These are phyloP conservation scores for Macrosteles quadrilineatus DNA, from an alignment of 1,140 invertebrate species.

Conservation along the genomic window DNA sequence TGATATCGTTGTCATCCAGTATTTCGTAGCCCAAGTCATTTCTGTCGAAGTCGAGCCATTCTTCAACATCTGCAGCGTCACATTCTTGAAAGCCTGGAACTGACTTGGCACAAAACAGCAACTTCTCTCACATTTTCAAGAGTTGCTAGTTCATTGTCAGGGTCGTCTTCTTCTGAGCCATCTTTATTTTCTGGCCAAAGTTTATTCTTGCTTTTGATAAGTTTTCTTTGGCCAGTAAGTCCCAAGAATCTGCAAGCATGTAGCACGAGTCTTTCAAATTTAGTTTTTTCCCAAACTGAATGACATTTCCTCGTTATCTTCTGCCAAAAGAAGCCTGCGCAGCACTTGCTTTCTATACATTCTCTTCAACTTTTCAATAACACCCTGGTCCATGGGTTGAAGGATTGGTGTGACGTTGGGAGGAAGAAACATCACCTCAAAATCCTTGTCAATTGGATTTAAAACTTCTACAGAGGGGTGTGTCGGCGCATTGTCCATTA, in stretches of 20 bases:
- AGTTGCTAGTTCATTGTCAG: background rate
- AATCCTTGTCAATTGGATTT: slow-evolving; percentile 44
- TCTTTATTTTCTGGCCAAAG: slow-evolving; percentile 30
- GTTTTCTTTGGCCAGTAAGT: slow-evolving; percentile 29
- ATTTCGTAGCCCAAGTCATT: slow-evolving; percentile 32
- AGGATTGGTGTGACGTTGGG: background rate
- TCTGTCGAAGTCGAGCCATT: slow-evolving; percentile 1
- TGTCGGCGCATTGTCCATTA: slow-evolving; percentile 52
- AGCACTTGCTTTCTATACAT: slow-evolving; percentile 16
- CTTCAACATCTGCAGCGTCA: slow-evolving; percentile 14
- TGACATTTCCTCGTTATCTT: slow-evolving; percentile 16
- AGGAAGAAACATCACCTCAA: slow-evolving; percentile 8
- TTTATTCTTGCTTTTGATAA: slow-evolving; percentile 34
- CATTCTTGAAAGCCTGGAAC: slow-evolving; percentile 29
- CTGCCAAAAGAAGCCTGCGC: slow-evolving; percentile 11
- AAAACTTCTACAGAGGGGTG: slow-evolving; percentile 46
- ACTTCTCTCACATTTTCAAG: slow-evolving; percentile 20
- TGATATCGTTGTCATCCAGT: slow-evolving; percentile 16
- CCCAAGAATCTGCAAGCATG: slow-evolving; percentile 28
- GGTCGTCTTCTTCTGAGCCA: background rate
- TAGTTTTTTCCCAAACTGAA: slow-evolving; percentile 22
- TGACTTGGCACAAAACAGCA: slow-evolving; percentile 17
- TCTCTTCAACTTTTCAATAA: slow-evolving; percentile 4
- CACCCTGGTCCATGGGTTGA: background rate
- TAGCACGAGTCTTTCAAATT: slow-evolving; percentile 30